Evolutionary conservation across 2,797 vertebrate genomes (phyloP).

Genomic region (Furcifer pardalis): DNA sequence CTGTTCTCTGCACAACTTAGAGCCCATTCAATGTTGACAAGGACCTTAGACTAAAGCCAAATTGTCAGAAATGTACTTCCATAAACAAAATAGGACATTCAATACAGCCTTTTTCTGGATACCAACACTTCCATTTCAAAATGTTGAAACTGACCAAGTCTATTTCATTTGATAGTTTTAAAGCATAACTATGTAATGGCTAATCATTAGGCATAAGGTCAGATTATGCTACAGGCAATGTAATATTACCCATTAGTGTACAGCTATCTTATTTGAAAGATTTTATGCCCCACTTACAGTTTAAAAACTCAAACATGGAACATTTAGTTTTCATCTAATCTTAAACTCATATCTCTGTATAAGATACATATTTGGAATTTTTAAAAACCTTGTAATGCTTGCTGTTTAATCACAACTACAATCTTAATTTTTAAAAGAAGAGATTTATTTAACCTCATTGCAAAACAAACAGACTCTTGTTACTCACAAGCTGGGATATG

Average conservation of each 20-base stretch:
- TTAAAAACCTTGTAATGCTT: background rate
- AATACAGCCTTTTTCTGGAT: background rate
- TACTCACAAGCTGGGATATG: conserved; percentile 93
- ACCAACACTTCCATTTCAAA: background rate
- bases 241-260: background rate
- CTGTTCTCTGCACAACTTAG: background rate
- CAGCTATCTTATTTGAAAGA: background rate
- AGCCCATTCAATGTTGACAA: background rate
- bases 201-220: background rate
- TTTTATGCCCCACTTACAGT: background rate
- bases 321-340: background rate
- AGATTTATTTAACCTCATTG: background rate
- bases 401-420: background rate
- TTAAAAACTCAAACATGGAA: background rate
- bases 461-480: conserved; percentile 27
- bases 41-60: background rate
- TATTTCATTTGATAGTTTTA: background rate
- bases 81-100: background rate
- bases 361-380: background rate
- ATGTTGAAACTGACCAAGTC: background rate
- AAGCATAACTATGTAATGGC: background rate
- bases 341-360: background rate
- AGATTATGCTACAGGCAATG: background rate
- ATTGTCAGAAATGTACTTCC: background rate
- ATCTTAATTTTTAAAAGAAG: background rate